Percentiles rank a stretch among this genome's conserved stretches.
These are phyloP conservation scores for Phoenicopterus ruber DNA, from an alignment of 2,113 vertebrate genomes.

Conservation along the genomic window DNA sequence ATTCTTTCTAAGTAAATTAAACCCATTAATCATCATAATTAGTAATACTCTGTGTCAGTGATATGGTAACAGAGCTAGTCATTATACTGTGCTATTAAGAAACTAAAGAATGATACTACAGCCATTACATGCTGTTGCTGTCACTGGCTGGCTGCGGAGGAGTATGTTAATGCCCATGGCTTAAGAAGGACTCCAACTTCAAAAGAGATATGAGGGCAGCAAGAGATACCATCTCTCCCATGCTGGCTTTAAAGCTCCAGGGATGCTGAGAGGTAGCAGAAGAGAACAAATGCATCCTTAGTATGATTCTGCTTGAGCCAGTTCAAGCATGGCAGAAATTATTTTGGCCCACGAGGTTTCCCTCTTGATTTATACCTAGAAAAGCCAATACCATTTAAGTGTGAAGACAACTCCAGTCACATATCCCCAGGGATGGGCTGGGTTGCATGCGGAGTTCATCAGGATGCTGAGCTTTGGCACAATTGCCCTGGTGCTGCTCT, in stretches of 20 bases:
- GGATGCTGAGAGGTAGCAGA: neutral
- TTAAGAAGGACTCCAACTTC: neutral
- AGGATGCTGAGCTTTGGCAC: neutral
- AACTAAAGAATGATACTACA: neutral
- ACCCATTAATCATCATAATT: conserved; percentile 71
- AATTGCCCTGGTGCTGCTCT: neutral
- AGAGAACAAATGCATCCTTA: neutral
- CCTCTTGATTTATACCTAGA: neutral
- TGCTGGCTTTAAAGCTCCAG: neutral
- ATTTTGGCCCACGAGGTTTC: neutral
- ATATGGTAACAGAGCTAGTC: conserved; percentile 32
- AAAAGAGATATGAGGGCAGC: neutral
- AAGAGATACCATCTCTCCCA: neutral
- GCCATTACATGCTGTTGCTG: neutral
- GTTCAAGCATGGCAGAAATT: neutral
- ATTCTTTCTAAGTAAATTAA: conserved; percentile 69
- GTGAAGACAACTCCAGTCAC: neutral
- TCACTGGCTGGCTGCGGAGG: neutral
- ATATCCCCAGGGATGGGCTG: neutral
- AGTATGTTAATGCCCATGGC: neutral
- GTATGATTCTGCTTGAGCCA: neutral
- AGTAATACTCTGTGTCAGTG: conserved; percentile 43
- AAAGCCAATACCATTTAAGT: neutral
- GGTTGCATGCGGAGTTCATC: neutral
- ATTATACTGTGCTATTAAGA: conserved; percentile 21